Conservation (phyloP, 2,113 vertebrate genomes). For the Megaptera novaeangliae region DNA sequence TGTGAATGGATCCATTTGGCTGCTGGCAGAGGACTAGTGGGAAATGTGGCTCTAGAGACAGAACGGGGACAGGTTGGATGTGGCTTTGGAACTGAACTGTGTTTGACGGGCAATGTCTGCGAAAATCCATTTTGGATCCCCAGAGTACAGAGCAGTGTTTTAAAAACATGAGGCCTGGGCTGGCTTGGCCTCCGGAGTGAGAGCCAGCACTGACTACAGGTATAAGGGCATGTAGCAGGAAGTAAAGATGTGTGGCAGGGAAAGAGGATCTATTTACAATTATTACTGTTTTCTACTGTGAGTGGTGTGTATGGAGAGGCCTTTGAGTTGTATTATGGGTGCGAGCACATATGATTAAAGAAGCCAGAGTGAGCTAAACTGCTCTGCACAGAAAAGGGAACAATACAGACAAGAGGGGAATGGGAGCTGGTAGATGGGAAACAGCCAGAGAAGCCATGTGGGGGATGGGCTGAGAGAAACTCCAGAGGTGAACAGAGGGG, state of each 20-base stretch:
- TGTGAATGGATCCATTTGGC: neutral
- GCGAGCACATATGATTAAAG: neutral
- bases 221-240: neutral
- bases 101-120: neutral
- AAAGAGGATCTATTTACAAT: too few species aligned
- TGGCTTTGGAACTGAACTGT: neutral
- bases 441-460: rapidly evolving
- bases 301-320: neutral
- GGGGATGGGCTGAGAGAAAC: neutral
- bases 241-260: neutral
- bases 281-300: neutral
- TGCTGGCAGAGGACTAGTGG: neutral
- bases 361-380: neutral
- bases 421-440: neutral
- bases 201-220: neutral
- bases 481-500: neutral
- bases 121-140: neutral
- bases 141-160: neutral
- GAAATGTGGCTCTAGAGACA: neutral
- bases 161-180: neutral
- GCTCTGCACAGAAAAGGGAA: neutral
- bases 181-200: neutral
- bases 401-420: neutral
- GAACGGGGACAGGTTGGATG: neutral
- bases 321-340: neutral